These are phyloP conservation scores for Trichogramma evanescens DNA, from an alignment of 2,888 invertebrate genomes.

Conservation along the genomic window DNA sequence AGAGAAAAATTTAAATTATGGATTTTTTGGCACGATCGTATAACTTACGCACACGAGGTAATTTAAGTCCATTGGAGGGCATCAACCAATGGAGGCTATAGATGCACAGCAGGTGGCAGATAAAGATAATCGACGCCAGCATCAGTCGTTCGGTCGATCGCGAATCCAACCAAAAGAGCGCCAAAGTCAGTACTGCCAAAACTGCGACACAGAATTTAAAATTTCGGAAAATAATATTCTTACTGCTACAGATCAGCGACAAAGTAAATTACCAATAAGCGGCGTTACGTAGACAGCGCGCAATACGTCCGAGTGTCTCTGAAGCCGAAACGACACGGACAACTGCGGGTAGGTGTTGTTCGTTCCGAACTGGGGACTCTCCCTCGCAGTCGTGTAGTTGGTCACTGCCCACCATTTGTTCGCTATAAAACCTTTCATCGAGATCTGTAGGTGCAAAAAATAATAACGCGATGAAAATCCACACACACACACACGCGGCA, in stretches of 20 bases:
- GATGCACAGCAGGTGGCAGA: constrained; percentile 56
- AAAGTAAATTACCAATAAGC: constrained; percentile 39
- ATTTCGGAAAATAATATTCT: background rate
- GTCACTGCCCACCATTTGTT: constrained; percentile 58
- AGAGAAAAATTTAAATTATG: background rate
- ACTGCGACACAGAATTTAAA: constrained; percentile 37
- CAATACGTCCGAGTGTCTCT: constrained; percentile 54
- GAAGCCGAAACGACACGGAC: constrained; percentile 52
- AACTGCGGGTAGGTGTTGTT: constrained; percentile 59
- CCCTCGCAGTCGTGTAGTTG: constrained; percentile 45
- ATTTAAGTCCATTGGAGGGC: constrained; percentile 55
- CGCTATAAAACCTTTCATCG: constrained; percentile 49
- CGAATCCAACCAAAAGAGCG: constrained; percentile 55
- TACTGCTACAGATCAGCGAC: background rate
- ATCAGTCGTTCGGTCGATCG: constrained; percentile 53
- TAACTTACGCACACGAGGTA: constrained; percentile 54
- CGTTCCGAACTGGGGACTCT: constrained; percentile 50
- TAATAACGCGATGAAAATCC: background rate
- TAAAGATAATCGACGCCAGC: constrained; percentile 55
- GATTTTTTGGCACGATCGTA: background rate
- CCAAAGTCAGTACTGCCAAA: constrained; percentile 54
- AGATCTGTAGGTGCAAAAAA: constrained; percentile 37
- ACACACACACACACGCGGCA: too few relatives aligned
- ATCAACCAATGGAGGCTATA: constrained; percentile 56
- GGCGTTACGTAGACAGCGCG: constrained; percentile 56